These are phyloP conservation scores for Lasaia peninsularis DNA, from an alignment of 1,140 invertebrate genomes.

Conservation along the genomic window DNA sequence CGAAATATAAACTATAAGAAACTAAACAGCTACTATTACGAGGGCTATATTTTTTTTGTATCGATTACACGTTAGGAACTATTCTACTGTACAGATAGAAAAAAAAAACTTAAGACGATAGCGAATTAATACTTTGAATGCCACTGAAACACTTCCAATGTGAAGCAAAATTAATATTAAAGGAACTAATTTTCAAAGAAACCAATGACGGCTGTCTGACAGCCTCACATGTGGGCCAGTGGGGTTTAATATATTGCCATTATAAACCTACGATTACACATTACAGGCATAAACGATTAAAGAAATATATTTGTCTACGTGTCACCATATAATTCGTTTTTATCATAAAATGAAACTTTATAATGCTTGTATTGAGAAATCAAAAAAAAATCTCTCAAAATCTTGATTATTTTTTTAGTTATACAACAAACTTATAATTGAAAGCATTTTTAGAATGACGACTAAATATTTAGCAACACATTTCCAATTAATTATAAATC, in stretches of 20 bases:
- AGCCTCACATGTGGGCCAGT: conserved; percentile 37
- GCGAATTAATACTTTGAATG: conserved; percentile 63
- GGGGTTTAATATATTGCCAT: conserved; percentile 33
- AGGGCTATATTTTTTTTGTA: conserved; percentile 70
- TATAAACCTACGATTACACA: conserved; percentile 48
- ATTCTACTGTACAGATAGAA: conserved; percentile 73
- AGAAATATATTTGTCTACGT: conserved; percentile 56
- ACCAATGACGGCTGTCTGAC: conserved; percentile 54
- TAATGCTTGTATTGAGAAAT: too few species aligned
- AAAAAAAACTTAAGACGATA: conserved; percentile 51
- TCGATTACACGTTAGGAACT: conserved; percentile 75
- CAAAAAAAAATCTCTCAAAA: too few species aligned
- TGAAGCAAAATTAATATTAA: conserved; percentile 31
- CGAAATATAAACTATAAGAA: conserved; percentile 52
- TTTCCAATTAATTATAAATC: too few species aligned
- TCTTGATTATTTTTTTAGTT: too few species aligned
- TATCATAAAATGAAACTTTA: too few species aligned
- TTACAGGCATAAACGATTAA: conserved; percentile 60
- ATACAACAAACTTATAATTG: too few species aligned
- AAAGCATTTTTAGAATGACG: too few species aligned
- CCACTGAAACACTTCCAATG: conserved; percentile 24
- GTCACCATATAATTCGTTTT: neutral
- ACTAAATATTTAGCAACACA: too few species aligned
- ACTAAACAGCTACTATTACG: conserved; percentile 58
- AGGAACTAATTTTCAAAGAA: conserved; percentile 43